Percentiles rank a stretch among this genome's conserved stretches.
Conservation (phyloP, 2,113 vertebrate genomes). For the Pedionomus torquatus region DNA sequence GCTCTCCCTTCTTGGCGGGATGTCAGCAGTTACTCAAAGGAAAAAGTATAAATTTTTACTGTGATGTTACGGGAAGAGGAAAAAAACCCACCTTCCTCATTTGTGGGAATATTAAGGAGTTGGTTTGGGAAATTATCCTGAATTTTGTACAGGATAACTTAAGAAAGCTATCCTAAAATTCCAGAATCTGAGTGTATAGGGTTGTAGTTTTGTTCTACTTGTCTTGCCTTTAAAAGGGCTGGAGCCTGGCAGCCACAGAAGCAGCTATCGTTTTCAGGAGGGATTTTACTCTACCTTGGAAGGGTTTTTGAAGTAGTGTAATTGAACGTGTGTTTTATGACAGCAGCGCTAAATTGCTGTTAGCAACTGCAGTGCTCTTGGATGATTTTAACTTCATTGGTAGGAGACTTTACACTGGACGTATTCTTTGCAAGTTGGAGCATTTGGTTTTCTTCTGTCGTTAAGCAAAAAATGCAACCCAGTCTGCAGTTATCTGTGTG, state of each 20-base stretch:
- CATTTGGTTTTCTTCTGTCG: neutral
- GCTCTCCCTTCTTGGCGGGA: neutral
- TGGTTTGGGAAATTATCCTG: neutral
- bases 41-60: neutral
- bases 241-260: neutral
- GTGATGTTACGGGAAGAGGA: accelerated
- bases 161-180: neutral
- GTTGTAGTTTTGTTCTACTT: neutral
- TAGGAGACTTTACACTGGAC: neutral
- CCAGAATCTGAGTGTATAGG: neutral
- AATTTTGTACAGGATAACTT: neutral
- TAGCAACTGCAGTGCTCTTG: neutral
- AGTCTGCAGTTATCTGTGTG: neutral
- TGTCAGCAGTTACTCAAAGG: neutral
- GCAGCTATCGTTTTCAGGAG: neutral
- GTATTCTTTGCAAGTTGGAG: neutral
- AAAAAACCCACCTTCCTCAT: neutral
- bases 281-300: neutral
- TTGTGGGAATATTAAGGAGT: neutral
- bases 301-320: neutral
- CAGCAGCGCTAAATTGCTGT: neutral
- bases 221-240: neutral
- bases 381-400: neutral
- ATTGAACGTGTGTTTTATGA: neutral
- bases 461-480: neutral